Conservation (phyloP, 2,888 invertebrate genomes). For the Athalia circularis region DNA sequence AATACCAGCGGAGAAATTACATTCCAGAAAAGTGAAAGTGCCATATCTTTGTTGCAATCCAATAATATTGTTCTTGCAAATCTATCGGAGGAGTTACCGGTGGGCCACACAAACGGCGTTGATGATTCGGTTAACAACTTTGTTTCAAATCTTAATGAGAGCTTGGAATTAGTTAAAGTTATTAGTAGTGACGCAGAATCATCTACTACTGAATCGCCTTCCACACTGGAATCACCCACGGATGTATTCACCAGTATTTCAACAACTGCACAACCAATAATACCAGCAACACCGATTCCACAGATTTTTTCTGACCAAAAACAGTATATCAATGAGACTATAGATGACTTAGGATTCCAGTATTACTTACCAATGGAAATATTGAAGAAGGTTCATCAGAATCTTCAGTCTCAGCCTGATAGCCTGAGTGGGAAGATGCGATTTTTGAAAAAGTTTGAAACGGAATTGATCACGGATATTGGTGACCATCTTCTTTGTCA, state of each 20-base stretch:
- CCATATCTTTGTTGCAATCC: neutral
- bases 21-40: neutral
- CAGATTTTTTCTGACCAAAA: neutral
- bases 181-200: neutral
- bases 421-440: conserved; percentile 75
- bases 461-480: conserved; percentile 80
- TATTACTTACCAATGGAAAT: conserved; percentile 67
- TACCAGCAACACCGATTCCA: neutral
- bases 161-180: neutral
- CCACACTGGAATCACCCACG: conserved; percentile 12
- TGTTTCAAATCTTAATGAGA: neutral
- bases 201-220: neutral
- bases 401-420: conserved; percentile 64
- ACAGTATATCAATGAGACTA: conserved; percentile 10
- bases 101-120: neutral
- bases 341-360: conserved; percentile 45
- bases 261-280: conserved; percentile 5
- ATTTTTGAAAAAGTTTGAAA: conserved; percentile 78
- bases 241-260: neutral
- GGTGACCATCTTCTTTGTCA: conserved; percentile 74
- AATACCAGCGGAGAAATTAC: neutral
- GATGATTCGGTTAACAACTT: neutral
- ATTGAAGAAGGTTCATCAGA: conserved; percentile 67
- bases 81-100: neutral
- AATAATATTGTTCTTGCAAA: neutral